Percentiles rank a stretch among this genome's conserved stretches.
Evolutionary conservation across 1,140 invertebrate species (phyloP).

Genomic region (Scaptomyza hsui): DNA sequence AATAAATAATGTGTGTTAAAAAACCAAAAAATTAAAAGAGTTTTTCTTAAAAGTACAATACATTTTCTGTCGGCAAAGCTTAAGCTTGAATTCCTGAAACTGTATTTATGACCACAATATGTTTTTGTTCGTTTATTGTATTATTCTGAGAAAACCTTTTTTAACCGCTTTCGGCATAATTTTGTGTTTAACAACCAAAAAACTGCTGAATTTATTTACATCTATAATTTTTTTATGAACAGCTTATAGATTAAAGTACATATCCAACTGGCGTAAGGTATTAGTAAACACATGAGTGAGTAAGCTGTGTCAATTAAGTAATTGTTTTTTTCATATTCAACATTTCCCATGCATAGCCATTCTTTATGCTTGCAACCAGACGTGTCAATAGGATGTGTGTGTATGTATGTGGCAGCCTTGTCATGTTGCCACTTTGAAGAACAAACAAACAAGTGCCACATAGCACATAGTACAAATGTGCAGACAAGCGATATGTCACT

Average conservation of each 20-base stretch:
- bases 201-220: no score
- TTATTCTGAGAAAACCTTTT: no score
- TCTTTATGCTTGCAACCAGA: constrained; percentile 17
- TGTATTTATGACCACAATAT: no score
- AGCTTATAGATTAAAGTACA: no score
- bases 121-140: no score
- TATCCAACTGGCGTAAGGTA: background rate
- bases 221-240: no score
- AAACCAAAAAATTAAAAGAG: constrained; percentile 47
- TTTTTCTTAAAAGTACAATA: constrained; percentile 65
- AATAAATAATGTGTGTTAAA: constrained; percentile 51
- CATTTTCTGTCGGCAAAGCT: no score
- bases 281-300: constrained; percentile 11
- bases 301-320: constrained; percentile 30
- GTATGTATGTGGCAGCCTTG: constrained; percentile 29
- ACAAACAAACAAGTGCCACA: constrained; percentile 68
- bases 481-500: constrained; percentile 74
- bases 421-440: constrained; percentile 65
- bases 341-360: constrained; percentile 3
- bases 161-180: no score
- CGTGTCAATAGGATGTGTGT: constrained; percentile 31
- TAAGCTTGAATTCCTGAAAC: no score
- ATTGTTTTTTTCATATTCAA: constrained; percentile 9
- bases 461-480: constrained; percentile 51
- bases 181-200: no score